phyloP scores from a whole-genome alignment of 2,113 vertebrate species.

The Perccottus glenii region DNA sequence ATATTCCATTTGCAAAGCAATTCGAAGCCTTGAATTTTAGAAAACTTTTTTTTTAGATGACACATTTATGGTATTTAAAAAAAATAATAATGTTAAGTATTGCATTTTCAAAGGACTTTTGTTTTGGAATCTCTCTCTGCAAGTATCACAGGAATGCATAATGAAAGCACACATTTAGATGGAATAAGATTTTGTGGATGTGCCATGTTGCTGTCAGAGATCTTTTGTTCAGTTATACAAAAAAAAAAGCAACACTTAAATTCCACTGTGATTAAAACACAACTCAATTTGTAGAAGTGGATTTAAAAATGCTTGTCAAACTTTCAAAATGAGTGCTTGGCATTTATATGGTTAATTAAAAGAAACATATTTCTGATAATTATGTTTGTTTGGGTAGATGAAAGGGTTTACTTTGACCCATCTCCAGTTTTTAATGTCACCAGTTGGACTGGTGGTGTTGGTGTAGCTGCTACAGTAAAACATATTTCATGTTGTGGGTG shows the following conservation, averaged over 20 bases:
- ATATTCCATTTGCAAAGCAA: background rate
- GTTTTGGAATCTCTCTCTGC: conserved; percentile 62
- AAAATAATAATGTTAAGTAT: conserved; percentile 6
- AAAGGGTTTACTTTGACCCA: conserved; percentile 7
- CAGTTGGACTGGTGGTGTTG: conserved; percentile 2
- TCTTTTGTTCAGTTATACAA: conserved; percentile 60
- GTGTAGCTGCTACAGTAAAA: conserved; percentile 39
- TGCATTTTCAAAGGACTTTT: conserved; percentile 55
- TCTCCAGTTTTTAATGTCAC: too few species aligned
- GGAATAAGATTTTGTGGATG: conserved; percentile 62
- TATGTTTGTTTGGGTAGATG: background rate
- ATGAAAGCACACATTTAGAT: conserved; percentile 64
- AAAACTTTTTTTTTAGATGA: background rate
- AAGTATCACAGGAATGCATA: conserved; percentile 66
- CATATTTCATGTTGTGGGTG: conserved; percentile 29
- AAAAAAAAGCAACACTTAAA: conserved; percentile 27
- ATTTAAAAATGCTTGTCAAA: background rate
- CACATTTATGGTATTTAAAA: background rate
- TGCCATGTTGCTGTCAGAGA: conserved; percentile 54
- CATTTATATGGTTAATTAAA: background rate
- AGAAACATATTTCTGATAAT: background rate
- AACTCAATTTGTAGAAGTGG: conserved; percentile 1
- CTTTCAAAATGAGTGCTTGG: background rate
- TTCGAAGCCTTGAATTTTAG: conserved; percentile 6
- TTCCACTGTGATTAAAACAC: conserved; percentile 16